phyloP scores from a whole-genome alignment of 1,140 invertebrate genomes.

The Samia ricini region DNA sequence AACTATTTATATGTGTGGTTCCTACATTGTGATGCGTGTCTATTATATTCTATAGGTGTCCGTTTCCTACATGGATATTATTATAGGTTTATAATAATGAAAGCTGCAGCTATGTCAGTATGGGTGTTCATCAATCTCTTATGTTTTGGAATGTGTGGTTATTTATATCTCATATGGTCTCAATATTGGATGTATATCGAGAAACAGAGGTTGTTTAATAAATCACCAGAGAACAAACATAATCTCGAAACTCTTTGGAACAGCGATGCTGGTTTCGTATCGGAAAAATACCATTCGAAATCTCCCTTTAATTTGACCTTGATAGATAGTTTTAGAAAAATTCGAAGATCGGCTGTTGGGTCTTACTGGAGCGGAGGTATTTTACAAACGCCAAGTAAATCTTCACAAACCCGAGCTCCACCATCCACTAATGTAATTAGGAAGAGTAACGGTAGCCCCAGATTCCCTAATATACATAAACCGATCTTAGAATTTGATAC shows the following conservation, averaged over 20 bases:
- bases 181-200: slow-evolving; percentile 83
- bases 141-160: slow-evolving; percentile 84
- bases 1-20: not conserved
- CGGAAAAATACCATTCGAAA: slow-evolving; percentile 45
- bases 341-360: slow-evolving; percentile 50
- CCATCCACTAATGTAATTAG: slow-evolving; percentile 51
- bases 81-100: slow-evolving; percentile 72
- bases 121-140: slow-evolving; percentile 85
- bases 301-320: slow-evolving; percentile 30
- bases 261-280: slow-evolving; percentile 38
- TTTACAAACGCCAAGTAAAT: slow-evolving; percentile 35
- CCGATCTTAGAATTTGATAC: slow-evolving; percentile 76
- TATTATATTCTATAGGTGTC: not conserved
- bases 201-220: slow-evolving; percentile 67
- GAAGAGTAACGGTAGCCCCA: slow-evolving; percentile 71
- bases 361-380: slow-evolving; percentile 37
- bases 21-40: not conserved
- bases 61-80: not conserved
- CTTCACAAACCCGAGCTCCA: slow-evolving; percentile 27
- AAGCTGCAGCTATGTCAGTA: slow-evolving; percentile 81
- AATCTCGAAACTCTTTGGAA: slow-evolving; percentile 36
- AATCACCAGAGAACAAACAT: slow-evolving; percentile 46
- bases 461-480: slow-evolving; percentile 78
- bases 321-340: slow-evolving; percentile 38
- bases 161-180: slow-evolving; percentile 84